phyloP scores from a whole-genome alignment of 2,797 vertebrate genomes.

The Liparis tanakae region DNA sequence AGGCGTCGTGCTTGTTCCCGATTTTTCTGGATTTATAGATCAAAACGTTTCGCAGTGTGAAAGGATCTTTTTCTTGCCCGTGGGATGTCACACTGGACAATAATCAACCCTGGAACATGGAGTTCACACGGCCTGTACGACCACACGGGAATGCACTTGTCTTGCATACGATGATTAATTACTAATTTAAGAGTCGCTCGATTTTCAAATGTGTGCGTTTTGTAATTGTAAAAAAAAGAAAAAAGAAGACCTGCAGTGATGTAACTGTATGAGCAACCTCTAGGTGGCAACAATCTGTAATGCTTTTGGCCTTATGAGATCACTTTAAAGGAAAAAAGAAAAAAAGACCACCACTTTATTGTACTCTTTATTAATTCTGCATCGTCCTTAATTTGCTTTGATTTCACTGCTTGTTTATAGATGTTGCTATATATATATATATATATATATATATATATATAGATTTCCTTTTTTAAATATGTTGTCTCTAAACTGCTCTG shows the following conservation, averaged over 20 bases:
- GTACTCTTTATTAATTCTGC: slow-evolving; percentile 53
- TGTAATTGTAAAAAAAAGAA: slow-evolving; percentile 30
- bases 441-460: too few relatives aligned
- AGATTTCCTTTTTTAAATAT: slow-evolving; percentile 63
- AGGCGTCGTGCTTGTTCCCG: slow-evolving; percentile 11
- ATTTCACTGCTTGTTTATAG: slow-evolving; percentile 72
- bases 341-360: slow-evolving; percentile 47
- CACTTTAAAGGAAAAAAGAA: slow-evolving; percentile 19
- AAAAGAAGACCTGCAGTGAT: slow-evolving; percentile 31
- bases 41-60: slow-evolving; percentile 10
- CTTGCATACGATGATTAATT: slow-evolving; percentile 44
- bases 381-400: slow-evolving; percentile 60
- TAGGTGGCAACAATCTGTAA: slow-evolving; percentile 62
- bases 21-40: slow-evolving; percentile 20
- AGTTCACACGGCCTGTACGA: slow-evolving; percentile 56
- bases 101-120: slow-evolving; percentile 33
- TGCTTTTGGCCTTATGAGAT: slow-evolving; percentile 40
- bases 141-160: slow-evolving; percentile 60
- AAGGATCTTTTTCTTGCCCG: slow-evolving; percentile 28
- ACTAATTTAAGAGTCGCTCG: slow-evolving; percentile 35
- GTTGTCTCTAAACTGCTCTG: slow-evolving; percentile 72
- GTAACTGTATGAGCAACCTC: slow-evolving; percentile 50
- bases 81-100: slow-evolving; percentile 34
- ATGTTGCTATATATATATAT: slow-evolving; percentile 59
- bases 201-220: slow-evolving; percentile 36